Base-by-base conservation (phyloP, 2,888 invertebrate species). In the Sesia apiformis region DNA sequence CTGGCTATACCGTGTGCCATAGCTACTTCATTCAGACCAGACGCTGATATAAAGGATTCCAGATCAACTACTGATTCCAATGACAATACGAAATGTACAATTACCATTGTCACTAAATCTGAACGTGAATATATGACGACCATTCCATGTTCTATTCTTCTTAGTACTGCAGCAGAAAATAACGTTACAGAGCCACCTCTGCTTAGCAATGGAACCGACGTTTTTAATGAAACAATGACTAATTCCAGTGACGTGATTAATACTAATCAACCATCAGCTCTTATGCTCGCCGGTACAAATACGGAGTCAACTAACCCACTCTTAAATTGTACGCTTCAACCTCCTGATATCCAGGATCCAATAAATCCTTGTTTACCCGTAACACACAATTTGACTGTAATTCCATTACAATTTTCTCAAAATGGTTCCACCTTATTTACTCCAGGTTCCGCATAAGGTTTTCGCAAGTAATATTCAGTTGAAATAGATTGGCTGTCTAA, bases 1-100 rank as follows among this genome's bases (percentile, higher is more conserved):
- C 68, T 90, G 38, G 84, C 81, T 3, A 90, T 90, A 65, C 90
- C 90, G 5, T 90, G 90, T 67, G 78, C 89, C 38, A 90, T 90
- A 38, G 90, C 90, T 52, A 86, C 90, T 39, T 90, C 90, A 1
- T 90, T 90, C 63, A 78, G 83, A 4, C 89, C 89, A 4, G 83
- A 90, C 40, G 81, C 87, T 49, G 78, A 86, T 58, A 74, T 86
- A 4, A 85, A 88, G 64, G 78, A 82, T 46, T 62, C 72, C 5
- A 69, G 71, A 55, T 61, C 64, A 50, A 69, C 66, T 49, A 70
- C 76, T 46, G 75, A 74, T 55, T 60, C 71, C 40, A 66, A 70
- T 4, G 84, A 87, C 60, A 80, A 72, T 52, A 88, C 89, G 3
- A 87, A 87, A 68, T 90, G 90, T 64, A 89, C 74, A 3, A 76